Conservation (phyloP, 2,113 vertebrate genomes). For the Cavia aperea region DNA sequence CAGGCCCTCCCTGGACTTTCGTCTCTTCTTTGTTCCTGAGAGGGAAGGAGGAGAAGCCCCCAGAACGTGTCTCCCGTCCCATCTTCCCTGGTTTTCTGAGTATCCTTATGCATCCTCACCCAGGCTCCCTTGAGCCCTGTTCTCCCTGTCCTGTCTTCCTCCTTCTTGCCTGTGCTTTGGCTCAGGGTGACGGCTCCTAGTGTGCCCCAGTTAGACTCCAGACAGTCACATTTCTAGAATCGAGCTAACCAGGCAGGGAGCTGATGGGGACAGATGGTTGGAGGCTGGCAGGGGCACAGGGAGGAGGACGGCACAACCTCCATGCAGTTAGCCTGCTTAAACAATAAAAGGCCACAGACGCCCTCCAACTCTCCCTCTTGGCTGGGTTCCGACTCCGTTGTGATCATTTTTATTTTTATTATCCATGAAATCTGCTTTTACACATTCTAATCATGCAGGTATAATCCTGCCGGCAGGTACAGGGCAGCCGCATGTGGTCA, state of each 20-base stretch:
- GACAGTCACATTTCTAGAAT: slow-evolving; percentile 35
- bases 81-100: background rate
- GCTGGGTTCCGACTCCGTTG: background rate
- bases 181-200: background rate
- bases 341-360: background rate
- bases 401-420: slow-evolving; percentile 40
- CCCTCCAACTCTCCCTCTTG: background rate
- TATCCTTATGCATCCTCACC: background rate
- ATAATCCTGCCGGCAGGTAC: background rate
- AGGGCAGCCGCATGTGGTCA: background rate
- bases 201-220: background rate
- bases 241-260: slow-evolving; percentile 27
- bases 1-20: accelerated
- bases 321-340: background rate
- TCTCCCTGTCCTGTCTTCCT: too few relatives aligned
- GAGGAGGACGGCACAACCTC: background rate
- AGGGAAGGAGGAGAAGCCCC: background rate
- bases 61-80: accelerated
- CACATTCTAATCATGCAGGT: background rate
- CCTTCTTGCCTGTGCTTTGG: accelerated
- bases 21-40: background rate
- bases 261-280: slow-evolving; percentile 47
- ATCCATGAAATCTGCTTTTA: slow-evolving; percentile 10
- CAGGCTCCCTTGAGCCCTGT: background rate
- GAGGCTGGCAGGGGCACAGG: background rate